Evolutionary conservation across 2,113 vertebrate genomes (phyloP), one percentile per base, ranked within the genome.

Genomic region (Zosterops hypoxanthus): DNA sequence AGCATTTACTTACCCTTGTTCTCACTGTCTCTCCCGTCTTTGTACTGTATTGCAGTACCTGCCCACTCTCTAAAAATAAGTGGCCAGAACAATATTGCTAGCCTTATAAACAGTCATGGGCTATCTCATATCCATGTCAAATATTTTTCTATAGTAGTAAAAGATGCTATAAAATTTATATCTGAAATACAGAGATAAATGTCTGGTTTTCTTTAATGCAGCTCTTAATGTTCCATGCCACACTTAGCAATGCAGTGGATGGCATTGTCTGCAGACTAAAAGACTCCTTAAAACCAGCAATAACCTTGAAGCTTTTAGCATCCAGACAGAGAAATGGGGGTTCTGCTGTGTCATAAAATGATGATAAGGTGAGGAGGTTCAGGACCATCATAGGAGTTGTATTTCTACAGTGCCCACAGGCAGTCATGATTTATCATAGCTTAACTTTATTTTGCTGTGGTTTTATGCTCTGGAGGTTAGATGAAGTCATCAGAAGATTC

Each of bases 301-400:
- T 88, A 93, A 86, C 79, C 57, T 91, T 88, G 88, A 81, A 86
- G 82, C 57, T 91, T 92, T 89, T 82, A 94, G 60, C 25, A 81
- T 41, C 52, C 63, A 75, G 82, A n/a, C 82, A 64, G 66, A 63
- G 61, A 86, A 91, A 69, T 0, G 1, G 29, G 21, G 57, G 57
- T 94, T 90, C 57, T 5, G 18, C 75, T 81, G 14, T 77, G 69
- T n/a, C 49, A 60, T 70, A 71, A 93, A 95, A 34, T 55, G 57
- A 47, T 63, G 49, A 71, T 55, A 69, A 81, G 73, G 49, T 88
- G 72, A 93, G 52, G 63, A 78, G 63, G 44, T 92, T 69, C 72
- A 77, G 68, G 53, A 81, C 26, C n/a, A 85, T 83, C 86, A 81
- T 65, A 92, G 59, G 59, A 81, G 39, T 82, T 2, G 0, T 83